A percentile compares a stretch with the other conserved stretches of the same genome.
Conservation (phyloP, 2,888 invertebrate genomes). For the Amphipyra tragopoginis region DNA sequence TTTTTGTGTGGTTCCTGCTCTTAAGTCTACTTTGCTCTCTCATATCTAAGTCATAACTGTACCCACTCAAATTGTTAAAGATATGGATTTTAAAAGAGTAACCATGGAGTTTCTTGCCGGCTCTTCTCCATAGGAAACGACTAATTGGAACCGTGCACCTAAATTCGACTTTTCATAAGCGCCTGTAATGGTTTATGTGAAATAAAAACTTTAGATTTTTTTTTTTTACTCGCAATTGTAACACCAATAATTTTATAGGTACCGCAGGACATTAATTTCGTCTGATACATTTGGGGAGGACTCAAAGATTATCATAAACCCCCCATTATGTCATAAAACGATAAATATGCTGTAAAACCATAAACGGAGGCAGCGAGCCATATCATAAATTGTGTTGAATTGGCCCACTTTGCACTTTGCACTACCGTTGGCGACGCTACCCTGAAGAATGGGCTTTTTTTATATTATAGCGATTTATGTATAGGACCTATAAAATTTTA, state of each 20-base stretch:
- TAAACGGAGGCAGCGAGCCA: constrained; percentile 82
- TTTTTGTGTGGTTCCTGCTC: too few relatives aligned
- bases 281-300: constrained; percentile 50
- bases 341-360: constrained; percentile 89
- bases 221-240: constrained; percentile 18
- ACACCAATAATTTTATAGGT: constrained; percentile 32
- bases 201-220: too few relatives aligned
- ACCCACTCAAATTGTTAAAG: too few relatives aligned
- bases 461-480: constrained; percentile 52
- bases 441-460: constrained; percentile 58
- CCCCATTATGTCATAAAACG: constrained; percentile 82
- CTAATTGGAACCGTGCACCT: too few relatives aligned
- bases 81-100: too few relatives aligned
- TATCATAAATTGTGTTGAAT: constrained; percentile 83
- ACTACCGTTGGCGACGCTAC: constrained; percentile 63
- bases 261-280: constrained; percentile 61
- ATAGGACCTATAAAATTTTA: constrained; percentile 40
- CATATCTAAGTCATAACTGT: too few relatives aligned
- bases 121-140: too few relatives aligned
- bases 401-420: constrained; percentile 82
- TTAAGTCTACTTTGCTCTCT: too few relatives aligned
- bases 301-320: constrained; percentile 79
- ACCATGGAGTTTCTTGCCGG: too few relatives aligned
- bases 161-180: too few relatives aligned
- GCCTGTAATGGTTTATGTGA: too few relatives aligned